Evolutionary conservation across 2,113 vertebrate species (phyloP).

Genomic region (Candoia aspera): DNA sequence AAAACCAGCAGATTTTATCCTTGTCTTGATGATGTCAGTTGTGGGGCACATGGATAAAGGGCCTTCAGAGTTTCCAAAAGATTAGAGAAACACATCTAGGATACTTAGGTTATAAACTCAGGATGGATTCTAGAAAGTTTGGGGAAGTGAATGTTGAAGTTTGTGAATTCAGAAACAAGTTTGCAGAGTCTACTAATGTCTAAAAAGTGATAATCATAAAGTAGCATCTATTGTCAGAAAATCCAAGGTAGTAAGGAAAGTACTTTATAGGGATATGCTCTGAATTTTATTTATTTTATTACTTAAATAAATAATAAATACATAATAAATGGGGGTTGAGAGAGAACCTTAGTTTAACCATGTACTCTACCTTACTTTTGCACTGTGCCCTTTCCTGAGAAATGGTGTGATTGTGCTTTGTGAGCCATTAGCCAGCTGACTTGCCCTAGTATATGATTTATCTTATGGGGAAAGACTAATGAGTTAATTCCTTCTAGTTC

Average conservation of each 20-base stretch:
- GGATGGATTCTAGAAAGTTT: not conserved
- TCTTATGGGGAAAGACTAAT: not conserved
- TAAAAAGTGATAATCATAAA: not conserved
- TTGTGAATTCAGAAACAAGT: not conserved
- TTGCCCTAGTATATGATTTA: too few relatives aligned
- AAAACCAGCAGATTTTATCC: not conserved
- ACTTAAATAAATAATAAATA: not conserved
- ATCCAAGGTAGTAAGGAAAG: slow-evolving; percentile 28
- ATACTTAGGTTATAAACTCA: not conserved
- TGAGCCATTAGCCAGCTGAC: too few relatives aligned
- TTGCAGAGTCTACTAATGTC: not conserved
- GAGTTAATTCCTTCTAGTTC: not conserved
- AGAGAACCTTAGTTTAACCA: not conserved
- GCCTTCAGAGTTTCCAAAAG: not conserved
- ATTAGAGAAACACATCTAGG: not conserved
- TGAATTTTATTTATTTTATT: not conserved
- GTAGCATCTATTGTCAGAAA: slow-evolving; percentile 11
- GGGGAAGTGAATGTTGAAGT: not conserved
- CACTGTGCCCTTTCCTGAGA: too few relatives aligned
- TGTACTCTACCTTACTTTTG: not conserved
- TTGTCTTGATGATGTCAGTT: not conserved
- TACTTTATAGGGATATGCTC: not conserved
- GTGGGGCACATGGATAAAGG: not conserved
- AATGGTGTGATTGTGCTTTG: too few relatives aligned
- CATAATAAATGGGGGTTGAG: not conserved